Conservation (phyloP, 2,113 vertebrate genomes). For the Narcine bancroftii region DNA sequence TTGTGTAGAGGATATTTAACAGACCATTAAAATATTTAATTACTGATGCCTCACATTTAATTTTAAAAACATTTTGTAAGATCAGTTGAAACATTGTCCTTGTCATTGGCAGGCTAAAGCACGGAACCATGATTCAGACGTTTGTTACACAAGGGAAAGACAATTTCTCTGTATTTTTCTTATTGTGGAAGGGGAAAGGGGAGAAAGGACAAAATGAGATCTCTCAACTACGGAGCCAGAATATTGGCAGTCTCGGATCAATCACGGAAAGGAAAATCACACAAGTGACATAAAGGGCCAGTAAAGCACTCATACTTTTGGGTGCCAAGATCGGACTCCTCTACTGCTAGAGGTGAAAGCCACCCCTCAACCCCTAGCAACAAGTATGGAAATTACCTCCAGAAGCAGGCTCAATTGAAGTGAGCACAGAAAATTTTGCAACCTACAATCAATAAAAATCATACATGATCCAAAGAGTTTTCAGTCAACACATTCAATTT, state of each 20-base stretch:
- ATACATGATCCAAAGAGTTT: background rate
- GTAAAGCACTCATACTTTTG: background rate
- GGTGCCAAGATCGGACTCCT: background rate
- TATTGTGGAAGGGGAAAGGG: no score
- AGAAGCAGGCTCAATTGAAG: no score
- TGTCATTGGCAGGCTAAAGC: background rate
- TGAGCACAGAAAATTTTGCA: no score
- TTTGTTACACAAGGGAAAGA: background rate
- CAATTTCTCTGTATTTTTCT: background rate
- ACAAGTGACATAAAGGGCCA: no score
- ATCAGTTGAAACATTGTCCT: background rate
- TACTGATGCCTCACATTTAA: background rate
- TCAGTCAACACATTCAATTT: background rate
- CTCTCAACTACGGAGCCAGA: no score
- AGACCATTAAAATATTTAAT: conserved; percentile 11
- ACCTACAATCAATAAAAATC: background rate
- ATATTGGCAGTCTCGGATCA: background rate
- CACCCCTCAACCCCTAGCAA: no score
- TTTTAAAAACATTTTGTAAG: background rate
- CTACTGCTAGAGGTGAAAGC: background rate
- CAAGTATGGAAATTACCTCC: no score
- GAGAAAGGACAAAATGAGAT: no score
- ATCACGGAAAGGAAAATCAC: background rate
- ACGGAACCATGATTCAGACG: background rate
- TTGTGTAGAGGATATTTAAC: background rate